phyloP scores from a whole-genome alignment of 2,113 vertebrate genomes.

The Mystacornis crossleyi region DNA sequence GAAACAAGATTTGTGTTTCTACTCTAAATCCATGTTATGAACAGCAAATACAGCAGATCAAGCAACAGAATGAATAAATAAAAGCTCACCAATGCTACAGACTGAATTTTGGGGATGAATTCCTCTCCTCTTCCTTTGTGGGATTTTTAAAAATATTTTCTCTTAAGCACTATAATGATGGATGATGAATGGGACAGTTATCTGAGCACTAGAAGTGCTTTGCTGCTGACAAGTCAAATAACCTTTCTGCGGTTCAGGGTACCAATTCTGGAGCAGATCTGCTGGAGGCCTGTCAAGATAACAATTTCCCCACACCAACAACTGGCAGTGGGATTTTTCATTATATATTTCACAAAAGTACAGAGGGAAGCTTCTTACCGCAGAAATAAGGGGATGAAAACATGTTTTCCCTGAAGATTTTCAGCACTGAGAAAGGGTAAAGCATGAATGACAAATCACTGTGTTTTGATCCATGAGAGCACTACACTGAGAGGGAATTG shows the following conservation, averaged over 20 bases:
- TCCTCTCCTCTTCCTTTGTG: neutral
- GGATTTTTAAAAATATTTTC: neutral
- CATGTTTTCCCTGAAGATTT: conserved; percentile 36
- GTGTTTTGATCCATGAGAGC: neutral
- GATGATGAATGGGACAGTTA: conserved; percentile 40
- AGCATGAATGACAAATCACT: neutral
- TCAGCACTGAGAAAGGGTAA: neutral
- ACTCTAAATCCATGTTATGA: neutral
- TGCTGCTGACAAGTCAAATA: conserved; percentile 47
- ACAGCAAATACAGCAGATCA: neutral
- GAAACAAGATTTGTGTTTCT: neutral
- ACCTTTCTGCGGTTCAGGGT: neutral
- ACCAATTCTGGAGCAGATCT: neutral
- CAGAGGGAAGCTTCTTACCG: conserved; percentile 26
- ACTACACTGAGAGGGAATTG: neutral
- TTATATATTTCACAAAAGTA: neutral
- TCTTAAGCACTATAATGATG: neutral
- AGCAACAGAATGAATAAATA: neutral
- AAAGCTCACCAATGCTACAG: neutral
- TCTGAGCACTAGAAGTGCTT: neutral
- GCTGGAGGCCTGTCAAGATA: conserved; percentile 58
- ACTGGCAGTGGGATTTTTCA: neutral
- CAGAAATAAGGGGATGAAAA: conserved; percentile 33
- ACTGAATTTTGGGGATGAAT: neutral
- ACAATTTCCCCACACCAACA: conserved; percentile 16